These are phyloP conservation scores for Penaeus chinensis DNA, from an alignment of 1,140 invertebrate species.

Conservation along the genomic window DNA sequence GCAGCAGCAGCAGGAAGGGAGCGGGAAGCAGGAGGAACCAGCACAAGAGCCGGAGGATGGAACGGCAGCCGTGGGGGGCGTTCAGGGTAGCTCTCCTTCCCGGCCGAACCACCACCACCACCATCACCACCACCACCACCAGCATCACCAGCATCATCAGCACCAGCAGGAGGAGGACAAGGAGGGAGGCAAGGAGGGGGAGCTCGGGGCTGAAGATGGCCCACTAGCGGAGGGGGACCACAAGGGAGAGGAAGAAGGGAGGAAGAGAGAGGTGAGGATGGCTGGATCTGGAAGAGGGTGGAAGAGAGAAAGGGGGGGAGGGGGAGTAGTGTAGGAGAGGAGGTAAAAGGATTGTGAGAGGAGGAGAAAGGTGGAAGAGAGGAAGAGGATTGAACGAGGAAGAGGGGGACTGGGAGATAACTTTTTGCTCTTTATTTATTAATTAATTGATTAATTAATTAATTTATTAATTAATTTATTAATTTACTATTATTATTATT, in stretches of 20 bases:
- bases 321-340: background rate
- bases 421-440: too few species aligned
- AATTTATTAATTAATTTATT: too few species aligned
- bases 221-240: background rate
- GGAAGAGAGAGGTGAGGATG: conserved; percentile 14
- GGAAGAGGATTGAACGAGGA: too few species aligned
- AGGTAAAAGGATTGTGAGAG: background rate
- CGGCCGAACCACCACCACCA: too few species aligned
- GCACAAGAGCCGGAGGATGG: background rate
- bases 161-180: background rate
- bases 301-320: too few species aligned
- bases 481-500: too few species aligned
- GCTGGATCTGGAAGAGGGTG: background rate
- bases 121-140: too few species aligned
- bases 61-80: background rate
- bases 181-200: background rate
- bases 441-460: too few species aligned
- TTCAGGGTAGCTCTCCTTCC: too few species aligned
- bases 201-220: background rate
- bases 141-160: too few species aligned
- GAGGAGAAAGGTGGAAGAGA: background rate
- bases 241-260: background rate
- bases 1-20: background rate
- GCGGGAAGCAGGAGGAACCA: background rate
- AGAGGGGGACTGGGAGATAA: too few species aligned